These are phyloP conservation scores for Diorhabda sublineata DNA, from an alignment of 1,140 invertebrate genomes.

Conservation along the genomic window DNA sequence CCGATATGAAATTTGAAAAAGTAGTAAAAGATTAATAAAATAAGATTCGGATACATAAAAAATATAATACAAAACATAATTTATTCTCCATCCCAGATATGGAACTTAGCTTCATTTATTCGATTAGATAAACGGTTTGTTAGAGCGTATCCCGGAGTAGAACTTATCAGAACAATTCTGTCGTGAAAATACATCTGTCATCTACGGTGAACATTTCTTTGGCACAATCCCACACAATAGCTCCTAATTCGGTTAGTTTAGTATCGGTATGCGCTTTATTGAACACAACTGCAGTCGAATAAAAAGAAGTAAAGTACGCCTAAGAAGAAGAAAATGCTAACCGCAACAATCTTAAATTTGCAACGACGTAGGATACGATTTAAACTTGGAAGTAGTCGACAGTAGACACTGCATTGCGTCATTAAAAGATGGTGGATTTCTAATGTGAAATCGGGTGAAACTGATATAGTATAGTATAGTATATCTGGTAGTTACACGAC, in stretches of 20 bases:
- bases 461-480: not conserved
- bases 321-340: not conserved
- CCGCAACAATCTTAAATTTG: not conserved
- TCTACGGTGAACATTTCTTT: not conserved
- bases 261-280: slow-evolving; percentile 2
- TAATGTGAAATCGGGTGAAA: not conserved
- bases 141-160: no score
- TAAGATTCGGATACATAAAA: no score
- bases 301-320: not conserved
- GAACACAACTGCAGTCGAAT: not conserved
- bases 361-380: not conserved
- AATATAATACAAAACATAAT: no score
- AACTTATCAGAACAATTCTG: no score
- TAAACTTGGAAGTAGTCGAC: not conserved
- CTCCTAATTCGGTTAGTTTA: not conserved
- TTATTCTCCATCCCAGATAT: no score
- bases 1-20: no score
- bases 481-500: no score
- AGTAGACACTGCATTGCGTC: not conserved
- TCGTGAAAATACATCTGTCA: not conserved
- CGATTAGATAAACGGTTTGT: no score
- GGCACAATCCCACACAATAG: not conserved
- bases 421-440: not conserved
- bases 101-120: no score
- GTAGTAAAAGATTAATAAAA: no score